phyloP scores from a whole-genome alignment of 2,113 vertebrate species.

The Ptilorrhoa leucosticta region DNA sequence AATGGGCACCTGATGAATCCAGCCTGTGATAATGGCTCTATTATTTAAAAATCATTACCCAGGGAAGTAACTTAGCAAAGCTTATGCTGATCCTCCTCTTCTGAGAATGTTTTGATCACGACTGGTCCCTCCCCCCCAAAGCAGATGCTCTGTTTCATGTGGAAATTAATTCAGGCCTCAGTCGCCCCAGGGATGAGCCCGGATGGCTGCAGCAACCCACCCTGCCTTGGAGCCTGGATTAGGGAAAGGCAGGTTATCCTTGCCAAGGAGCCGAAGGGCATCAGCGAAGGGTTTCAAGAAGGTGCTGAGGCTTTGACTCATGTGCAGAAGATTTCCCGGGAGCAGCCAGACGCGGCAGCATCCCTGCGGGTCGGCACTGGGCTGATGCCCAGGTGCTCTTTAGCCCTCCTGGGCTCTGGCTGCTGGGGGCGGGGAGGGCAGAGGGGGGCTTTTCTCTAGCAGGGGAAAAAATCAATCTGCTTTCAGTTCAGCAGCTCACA shows the following conservation, averaged over 20 bases:
- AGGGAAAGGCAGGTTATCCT: background rate
- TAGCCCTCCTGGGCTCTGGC: background rate
- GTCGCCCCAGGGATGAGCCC: background rate
- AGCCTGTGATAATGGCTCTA: background rate
- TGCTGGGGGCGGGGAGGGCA: background rate
- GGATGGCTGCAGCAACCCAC: background rate
- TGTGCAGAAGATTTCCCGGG: background rate
- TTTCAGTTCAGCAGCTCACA: background rate
- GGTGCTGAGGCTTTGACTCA: background rate
- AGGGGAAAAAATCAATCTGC: background rate
- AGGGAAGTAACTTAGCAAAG: background rate
- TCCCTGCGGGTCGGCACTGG: fast-evolving
- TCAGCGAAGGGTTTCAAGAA: background rate
- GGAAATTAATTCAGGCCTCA: background rate
- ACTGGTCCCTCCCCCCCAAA: background rate
- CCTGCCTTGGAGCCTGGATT: background rate
- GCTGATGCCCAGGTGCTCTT: background rate
- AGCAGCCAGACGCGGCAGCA: background rate
- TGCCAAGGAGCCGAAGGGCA: background rate
- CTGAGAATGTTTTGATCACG: background rate
- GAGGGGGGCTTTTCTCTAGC: background rate
- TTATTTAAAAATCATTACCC: background rate
- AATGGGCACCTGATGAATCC: background rate
- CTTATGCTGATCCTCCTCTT: background rate
- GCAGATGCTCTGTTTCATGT: background rate